Percentiles rank a stretch among this genome's conserved stretches.
Evolutionary conservation across 1,140 invertebrate genomes (phyloP).

Genomic region (Trachymyrmex septentrionalis): DNA sequence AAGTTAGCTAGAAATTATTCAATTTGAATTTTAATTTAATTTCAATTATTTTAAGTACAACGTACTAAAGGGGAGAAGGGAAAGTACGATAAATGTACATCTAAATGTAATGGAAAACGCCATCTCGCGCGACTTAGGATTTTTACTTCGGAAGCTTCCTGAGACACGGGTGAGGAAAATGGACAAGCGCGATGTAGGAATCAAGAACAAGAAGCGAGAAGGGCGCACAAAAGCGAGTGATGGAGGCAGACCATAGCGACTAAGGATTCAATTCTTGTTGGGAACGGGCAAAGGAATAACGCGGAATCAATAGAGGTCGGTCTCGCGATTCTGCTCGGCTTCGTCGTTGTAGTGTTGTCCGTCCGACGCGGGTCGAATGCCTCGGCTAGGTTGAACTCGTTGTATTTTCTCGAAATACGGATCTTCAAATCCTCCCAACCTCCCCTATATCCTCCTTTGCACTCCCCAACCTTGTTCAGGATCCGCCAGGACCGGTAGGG

Average conservation of each 20-base stretch:
- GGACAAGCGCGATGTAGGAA: constrained; percentile 52
- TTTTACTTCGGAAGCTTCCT: background rate
- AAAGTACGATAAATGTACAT: background rate
- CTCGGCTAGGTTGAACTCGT: constrained; percentile 77
- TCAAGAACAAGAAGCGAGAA: constrained; percentile 49
- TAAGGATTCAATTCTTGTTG: constrained; percentile 83
- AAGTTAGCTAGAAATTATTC: background rate
- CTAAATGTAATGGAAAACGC: constrained; percentile 17
- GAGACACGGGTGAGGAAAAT: constrained; percentile 38
- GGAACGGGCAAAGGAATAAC: constrained; percentile 75
- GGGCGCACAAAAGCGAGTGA: constrained; percentile 25
- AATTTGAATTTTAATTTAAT: background rate
- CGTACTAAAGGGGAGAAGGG: background rate
- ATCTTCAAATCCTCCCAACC: constrained; percentile 78
- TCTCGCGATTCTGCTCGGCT: constrained; percentile 53
- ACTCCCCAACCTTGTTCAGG: constrained; percentile 57
- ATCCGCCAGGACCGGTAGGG: constrained; percentile 70
- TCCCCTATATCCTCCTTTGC: background rate
- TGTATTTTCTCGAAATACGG: constrained; percentile 83
- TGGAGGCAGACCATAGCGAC: constrained; percentile 74
- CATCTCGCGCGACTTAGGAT: constrained; percentile 10
- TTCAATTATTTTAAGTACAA: background rate
- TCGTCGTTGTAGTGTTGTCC: constrained; percentile 63
- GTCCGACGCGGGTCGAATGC: constrained; percentile 42
- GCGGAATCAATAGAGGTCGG: constrained; percentile 76